These are phyloP conservation scores for Ptilonorhynchus violaceus DNA, from an alignment of 2,113 vertebrate genomes.

Conservation along the genomic window DNA sequence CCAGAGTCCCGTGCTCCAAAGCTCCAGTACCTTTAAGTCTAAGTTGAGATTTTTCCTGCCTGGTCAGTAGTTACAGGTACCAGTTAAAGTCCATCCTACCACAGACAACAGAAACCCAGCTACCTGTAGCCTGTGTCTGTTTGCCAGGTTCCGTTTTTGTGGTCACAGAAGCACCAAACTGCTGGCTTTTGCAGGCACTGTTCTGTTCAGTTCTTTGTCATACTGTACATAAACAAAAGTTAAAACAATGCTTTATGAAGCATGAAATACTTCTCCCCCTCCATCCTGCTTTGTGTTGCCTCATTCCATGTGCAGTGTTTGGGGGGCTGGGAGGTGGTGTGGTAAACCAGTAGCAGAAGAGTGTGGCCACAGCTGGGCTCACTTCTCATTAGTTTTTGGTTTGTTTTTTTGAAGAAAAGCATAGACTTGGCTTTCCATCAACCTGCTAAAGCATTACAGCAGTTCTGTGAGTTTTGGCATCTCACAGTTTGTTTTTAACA, in stretches of 20 bases:
- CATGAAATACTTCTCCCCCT: neutral
- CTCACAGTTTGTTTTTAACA: neutral
- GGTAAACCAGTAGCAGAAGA: neutral
- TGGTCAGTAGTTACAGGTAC: slow-evolving; percentile 74
- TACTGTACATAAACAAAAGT: neutral
- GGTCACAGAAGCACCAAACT: neutral
- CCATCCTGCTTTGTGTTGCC: neutral
- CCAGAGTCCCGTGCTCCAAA: slow-evolving; percentile 83
- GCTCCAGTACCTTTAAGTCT: slow-evolving; percentile 82
- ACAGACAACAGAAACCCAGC: slow-evolving; percentile 73
- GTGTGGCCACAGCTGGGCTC: neutral
- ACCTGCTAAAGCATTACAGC: neutral
- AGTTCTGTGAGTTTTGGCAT: neutral
- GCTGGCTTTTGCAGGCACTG: neutral
- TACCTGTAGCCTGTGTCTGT: slow-evolving; percentile 43
- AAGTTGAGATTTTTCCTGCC: slow-evolving; percentile 82
- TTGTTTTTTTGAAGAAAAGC: neutral
- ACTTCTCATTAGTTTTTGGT: neutral
- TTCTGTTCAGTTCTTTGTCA: neutral
- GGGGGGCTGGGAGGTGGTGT: neutral
- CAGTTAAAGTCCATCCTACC: slow-evolving; percentile 71
- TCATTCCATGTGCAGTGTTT: neutral
- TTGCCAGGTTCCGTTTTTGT: slow-evolving; percentile 9
- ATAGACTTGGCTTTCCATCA: neutral
- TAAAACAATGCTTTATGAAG: neutral